phyloP scores from a whole-genome alignment of 2,113 vertebrate species.

The Cavia aperea region DNA sequence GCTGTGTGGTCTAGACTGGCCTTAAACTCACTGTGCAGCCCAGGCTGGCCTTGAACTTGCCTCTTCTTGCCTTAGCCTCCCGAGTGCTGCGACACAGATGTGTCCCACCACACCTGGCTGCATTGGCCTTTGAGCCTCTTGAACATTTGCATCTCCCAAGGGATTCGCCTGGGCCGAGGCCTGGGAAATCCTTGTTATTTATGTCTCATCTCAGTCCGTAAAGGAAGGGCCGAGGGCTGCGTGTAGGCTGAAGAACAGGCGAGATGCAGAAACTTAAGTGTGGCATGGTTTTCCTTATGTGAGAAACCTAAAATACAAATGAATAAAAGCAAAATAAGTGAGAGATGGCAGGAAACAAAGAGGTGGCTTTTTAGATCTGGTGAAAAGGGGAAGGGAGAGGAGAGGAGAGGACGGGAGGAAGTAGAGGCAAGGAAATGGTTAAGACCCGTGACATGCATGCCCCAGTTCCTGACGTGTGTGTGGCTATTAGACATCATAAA shows the following conservation, averaged over 20 bases:
- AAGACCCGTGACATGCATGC: background rate
- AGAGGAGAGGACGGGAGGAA: too few relatives aligned
- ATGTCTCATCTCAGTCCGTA: background rate
- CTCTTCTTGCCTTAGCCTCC: background rate
- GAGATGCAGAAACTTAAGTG: background rate
- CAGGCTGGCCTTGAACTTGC: background rate
- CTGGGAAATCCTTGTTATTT: background rate
- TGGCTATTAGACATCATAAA: background rate
- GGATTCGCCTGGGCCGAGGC: background rate
- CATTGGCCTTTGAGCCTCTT: background rate
- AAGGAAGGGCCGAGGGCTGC: background rate
- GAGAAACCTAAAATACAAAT: background rate
- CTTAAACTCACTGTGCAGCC: background rate
- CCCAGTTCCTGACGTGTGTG: background rate
- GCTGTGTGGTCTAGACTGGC: background rate
- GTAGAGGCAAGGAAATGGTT: background rate
- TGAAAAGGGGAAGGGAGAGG: too few relatives aligned
- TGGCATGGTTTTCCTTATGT: background rate
- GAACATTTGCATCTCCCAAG: background rate
- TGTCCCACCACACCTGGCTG: background rate
- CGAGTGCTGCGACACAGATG: background rate
- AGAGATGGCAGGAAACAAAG: background rate
- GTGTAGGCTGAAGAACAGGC: too few relatives aligned
- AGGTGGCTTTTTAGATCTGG: background rate
- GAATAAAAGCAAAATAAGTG: background rate